A percentile compares a stretch with the other conserved stretches of the same genome.
These are phyloP conservation scores for Tychaedon coryphoeus DNA, from an alignment of 2,113 vertebrate species.

Conservation along the genomic window DNA sequence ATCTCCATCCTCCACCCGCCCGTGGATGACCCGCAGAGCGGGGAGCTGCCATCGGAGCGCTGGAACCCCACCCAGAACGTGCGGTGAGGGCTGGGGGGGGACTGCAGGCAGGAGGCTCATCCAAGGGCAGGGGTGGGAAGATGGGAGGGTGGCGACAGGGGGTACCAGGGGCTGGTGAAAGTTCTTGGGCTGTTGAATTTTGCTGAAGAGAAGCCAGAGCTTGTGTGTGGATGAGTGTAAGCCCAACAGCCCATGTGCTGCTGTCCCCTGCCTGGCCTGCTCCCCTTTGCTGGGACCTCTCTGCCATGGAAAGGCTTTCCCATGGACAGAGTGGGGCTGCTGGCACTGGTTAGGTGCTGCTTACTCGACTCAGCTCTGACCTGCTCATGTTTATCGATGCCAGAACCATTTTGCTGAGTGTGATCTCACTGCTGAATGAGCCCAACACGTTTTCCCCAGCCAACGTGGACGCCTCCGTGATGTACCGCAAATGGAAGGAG, in stretches of 20 bases:
- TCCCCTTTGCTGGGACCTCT: neutral
- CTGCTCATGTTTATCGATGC: accelerated
- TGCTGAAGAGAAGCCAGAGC: neutral
- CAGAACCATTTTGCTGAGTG: conserved; percentile 94
- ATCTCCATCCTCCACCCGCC: conserved; percentile 94
- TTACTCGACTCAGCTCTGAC: accelerated
- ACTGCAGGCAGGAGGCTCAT: neutral
- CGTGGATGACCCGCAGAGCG: conserved; percentile 93
- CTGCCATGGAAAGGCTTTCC: neutral
- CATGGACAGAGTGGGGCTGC: neutral
- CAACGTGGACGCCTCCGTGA: conserved; percentile 94
- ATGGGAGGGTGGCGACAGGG: neutral
- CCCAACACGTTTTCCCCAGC: conserved; percentile 96
- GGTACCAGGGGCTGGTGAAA: neutral
- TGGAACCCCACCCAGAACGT: conserved; percentile 98
- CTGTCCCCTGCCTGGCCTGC: neutral
- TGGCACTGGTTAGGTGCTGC: neutral
- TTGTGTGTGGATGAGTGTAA: accelerated
- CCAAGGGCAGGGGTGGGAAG: neutral
- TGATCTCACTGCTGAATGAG: conserved; percentile 94
- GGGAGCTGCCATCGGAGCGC: conserved; percentile 90
- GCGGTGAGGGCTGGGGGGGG: conserved; percentile 73
- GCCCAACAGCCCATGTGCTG: accelerated
- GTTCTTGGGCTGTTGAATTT: accelerated
- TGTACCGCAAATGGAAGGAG: conserved; percentile 97